A percentile compares a stretch with the other conserved stretches of the same genome.
Conservation (phyloP, 2,113 vertebrate genomes). For the Dolichotis patagonum region DNA sequence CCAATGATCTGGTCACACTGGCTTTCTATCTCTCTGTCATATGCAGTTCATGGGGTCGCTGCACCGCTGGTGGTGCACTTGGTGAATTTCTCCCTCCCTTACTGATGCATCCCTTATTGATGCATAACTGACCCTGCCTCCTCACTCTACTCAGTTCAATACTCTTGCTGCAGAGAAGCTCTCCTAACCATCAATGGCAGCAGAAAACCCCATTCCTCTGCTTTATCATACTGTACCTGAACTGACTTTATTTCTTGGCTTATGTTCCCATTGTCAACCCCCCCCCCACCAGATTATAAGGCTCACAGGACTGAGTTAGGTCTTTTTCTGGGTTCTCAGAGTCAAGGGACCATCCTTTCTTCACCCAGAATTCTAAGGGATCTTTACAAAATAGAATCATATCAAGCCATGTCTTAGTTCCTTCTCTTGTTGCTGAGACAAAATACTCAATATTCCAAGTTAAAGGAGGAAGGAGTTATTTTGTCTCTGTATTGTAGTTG, state of each 20-base stretch:
- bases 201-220: neutral
- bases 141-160: neutral
- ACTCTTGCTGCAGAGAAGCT: neutral
- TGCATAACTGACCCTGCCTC: neutral
- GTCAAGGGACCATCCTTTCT: neutral
- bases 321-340: neutral
- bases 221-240: neutral
- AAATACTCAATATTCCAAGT: neutral
- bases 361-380: neutral
- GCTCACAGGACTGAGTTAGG: neutral
- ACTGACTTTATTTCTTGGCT: neutral
- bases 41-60: neutral
- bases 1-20: neutral
- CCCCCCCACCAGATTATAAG: neutral
- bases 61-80: neutral
- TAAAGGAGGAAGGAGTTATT: neutral
- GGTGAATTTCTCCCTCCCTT: rapidly evolving
- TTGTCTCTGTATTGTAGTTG: neutral
- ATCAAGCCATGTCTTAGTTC: neutral
- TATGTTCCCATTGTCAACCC: neutral
- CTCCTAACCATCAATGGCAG: neutral
- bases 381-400: neutral
- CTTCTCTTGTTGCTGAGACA: neutral
- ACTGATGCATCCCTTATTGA: neutral
- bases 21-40: neutral